phyloP scores from a whole-genome alignment of 2,888 invertebrate species.

The Agrotis puta region DNA sequence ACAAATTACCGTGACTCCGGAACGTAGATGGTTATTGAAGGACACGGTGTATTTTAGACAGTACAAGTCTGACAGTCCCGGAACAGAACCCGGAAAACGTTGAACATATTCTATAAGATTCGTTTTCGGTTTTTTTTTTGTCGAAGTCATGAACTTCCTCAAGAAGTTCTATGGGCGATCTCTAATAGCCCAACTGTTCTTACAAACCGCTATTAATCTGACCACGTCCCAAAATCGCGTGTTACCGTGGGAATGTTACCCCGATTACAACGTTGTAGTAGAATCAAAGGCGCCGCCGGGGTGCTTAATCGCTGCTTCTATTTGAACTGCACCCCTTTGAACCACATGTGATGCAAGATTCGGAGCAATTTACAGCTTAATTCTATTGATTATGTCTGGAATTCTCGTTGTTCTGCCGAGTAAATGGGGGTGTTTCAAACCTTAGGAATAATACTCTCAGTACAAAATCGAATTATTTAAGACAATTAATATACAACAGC shows the following conservation, averaged over 20 bases:
- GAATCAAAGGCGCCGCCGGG: slow-evolving; percentile 68
- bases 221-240: slow-evolving; percentile 59
- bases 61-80: too few relatives aligned
- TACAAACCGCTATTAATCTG: slow-evolving; percentile 47
- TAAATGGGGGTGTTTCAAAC: neutral
- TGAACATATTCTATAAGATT: too few relatives aligned
- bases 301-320: slow-evolving; percentile 65
- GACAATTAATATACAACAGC: too few relatives aligned
- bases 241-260: slow-evolving; percentile 66
- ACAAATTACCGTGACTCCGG: too few relatives aligned
- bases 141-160: too few relatives aligned
- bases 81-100: too few relatives aligned
- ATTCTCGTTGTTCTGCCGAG: slow-evolving; percentile 18
- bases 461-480: neutral
- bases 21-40: too few relatives aligned
- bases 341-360: slow-evolving; percentile 51
- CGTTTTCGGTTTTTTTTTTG: too few relatives aligned
- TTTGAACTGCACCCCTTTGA: slow-evolving; percentile 63
- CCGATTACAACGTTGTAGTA: slow-evolving; percentile 60
- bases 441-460: neutral
- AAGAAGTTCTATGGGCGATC: too few relatives aligned
- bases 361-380: slow-evolving; percentile 58
- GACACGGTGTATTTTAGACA: too few relatives aligned
- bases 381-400: slow-evolving; percentile 54
- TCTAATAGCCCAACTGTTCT: neutral